phyloP scores from a whole-genome alignment of 2,888 invertebrate species.

The Idaea straminata region DNA sequence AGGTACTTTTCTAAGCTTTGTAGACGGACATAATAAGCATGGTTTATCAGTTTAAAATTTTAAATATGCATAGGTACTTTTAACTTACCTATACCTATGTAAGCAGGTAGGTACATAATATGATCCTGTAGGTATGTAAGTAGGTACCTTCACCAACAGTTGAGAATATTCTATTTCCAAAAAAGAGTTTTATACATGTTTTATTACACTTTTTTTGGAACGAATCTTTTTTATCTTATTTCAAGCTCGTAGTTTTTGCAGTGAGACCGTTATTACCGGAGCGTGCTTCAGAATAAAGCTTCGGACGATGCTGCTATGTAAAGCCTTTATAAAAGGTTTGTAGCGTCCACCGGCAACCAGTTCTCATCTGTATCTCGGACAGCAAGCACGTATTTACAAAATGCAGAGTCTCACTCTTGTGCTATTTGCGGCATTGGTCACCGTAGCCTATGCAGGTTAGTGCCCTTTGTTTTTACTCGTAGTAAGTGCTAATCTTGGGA shows the following conservation, averaged over 20 bases:
- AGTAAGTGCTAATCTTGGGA: conserved; percentile 27
- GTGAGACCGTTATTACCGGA: conserved; percentile 56
- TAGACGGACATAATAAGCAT: no score
- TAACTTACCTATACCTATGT: no score
- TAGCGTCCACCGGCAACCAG: conserved; percentile 53
- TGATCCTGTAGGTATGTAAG: no score
- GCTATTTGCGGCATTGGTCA: conserved; percentile 57
- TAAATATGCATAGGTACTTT: no score
- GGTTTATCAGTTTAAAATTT: no score
- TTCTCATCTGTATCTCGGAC: conserved; percentile 49
- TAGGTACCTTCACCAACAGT: background rate
- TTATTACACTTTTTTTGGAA: background rate
- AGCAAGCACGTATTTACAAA: conserved; percentile 44
- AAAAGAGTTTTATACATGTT: background rate
- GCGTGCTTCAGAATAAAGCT: conserved; percentile 36
- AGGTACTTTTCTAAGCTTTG: no score
- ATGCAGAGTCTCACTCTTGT: conserved; percentile 62
- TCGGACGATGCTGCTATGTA: conserved; percentile 33
- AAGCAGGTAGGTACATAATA: background rate
- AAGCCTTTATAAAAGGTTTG: conserved; percentile 55
- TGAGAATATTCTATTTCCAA: background rate
- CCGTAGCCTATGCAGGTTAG: conserved; percentile 73
- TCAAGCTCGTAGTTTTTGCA: conserved; percentile 23
- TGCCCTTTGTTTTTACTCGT: conserved; percentile 67
- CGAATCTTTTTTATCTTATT: conserved; percentile 6